Base-by-base conservation (phyloP, 1,140 invertebrate genomes). In the Kradibia gibbosae region DNA sequence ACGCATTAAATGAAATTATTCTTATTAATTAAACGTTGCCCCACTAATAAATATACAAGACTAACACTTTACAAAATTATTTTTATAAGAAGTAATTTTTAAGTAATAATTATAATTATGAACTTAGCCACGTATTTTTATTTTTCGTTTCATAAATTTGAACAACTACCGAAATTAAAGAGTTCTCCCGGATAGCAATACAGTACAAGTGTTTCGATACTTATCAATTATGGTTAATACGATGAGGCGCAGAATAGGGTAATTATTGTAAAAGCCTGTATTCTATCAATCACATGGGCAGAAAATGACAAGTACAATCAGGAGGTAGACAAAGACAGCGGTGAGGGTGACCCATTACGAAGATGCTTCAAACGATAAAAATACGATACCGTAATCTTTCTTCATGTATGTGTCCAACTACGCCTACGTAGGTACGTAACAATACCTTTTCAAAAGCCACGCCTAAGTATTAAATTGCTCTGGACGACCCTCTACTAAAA, bases 211-310 rank as follows among this genome's bases (percentile, higher is more conserved):
- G 22, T 28, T 2, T 34, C 48, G 17, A 55, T 36, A 42, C 45
- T 57, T 48, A 22, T 42, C 65, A 87, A 88, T 88, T 88, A 86
- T 84, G 81, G 75, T 71, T 87, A 87, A 88, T 89, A 88, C 79
- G 76, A 72, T 71, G 83, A 86, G 85, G 85, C 86, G 86, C 85
- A 39, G 60, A 50, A 65, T 36, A 39, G 83, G 85, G 86, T 86
- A 90, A 90, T 90, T 89, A 89, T 89, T 90, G 86, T 90, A 90
- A 90, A 89, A 89, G 88, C 89, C 72, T 75, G 60, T 25, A 62
- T 77, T 84, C 85, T 85, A 90, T 90, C 89, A 90, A 90, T 89
- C 89, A 90, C 84, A 78, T 13, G 8, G 11, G 36, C 34, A 20
- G 4, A 65, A 17, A n/a, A n/a, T 13, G 36, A 60, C 4, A 25